These are phyloP conservation scores for Dendrolimus houi DNA, from an alignment of 2,888 invertebrate species.

Conservation along the genomic window DNA sequence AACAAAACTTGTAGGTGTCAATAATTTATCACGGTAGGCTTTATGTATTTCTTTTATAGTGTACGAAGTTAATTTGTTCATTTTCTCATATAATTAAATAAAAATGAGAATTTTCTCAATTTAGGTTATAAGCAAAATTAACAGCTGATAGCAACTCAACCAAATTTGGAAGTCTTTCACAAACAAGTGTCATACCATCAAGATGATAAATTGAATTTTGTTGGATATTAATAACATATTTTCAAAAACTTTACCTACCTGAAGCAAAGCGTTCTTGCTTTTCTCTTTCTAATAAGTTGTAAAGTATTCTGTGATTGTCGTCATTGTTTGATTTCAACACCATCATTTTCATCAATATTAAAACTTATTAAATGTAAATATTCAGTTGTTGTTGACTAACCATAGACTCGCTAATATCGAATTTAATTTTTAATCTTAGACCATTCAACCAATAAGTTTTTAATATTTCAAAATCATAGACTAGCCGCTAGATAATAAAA, in stretches of 20 bases:
- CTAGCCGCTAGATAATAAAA: no score
- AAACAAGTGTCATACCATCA: background rate
- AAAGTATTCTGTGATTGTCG: conserved; percentile 17
- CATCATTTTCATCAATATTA: background rate
- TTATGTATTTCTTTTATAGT: conserved; percentile 64
- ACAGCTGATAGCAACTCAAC: conserved; percentile 26
- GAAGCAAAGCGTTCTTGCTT: conserved; percentile 35
- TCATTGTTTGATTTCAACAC: conserved; percentile 8
- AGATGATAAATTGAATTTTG: conserved; percentile 14
- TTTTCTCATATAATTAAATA: conserved; percentile 20
- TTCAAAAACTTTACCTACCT: conserved; percentile 29
- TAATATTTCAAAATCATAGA: no score
- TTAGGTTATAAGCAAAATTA: conserved; percentile 27
- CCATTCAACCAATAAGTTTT: no score
- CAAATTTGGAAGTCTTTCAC: conserved; percentile 12
- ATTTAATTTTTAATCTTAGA: no score
- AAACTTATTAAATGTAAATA: no score
- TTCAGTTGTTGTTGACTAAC: no score
- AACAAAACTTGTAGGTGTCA: conserved; percentile 62
- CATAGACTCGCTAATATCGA: no score
- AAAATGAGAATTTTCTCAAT: conserved; percentile 2
- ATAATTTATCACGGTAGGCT: conserved; percentile 52
- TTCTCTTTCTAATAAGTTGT: conserved; percentile 26
- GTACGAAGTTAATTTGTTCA: conserved; percentile 66
- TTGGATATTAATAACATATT: conserved; percentile 17